Evolutionary conservation across 1,140 invertebrate genomes (phyloP).

Genomic region (Ceratosolen solmsi): DNA sequence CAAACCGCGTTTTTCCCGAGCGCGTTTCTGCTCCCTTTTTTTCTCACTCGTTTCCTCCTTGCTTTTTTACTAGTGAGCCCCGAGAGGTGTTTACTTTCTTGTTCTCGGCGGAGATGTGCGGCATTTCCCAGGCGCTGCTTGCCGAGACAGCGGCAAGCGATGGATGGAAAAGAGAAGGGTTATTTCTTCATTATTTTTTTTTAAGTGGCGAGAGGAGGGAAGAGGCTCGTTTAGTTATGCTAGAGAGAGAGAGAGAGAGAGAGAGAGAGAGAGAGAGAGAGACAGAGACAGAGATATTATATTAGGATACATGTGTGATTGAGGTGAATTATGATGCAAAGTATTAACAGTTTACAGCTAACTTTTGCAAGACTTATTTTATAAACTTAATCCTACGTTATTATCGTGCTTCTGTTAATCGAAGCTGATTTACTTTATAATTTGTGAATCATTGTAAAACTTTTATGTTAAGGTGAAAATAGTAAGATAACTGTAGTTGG

Average conservation of each 20-base stretch:
- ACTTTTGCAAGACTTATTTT: not conserved
- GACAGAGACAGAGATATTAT: not conserved
- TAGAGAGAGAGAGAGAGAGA: not conserved
- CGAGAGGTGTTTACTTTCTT: constrained; percentile 40
- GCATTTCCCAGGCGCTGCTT: not conserved
- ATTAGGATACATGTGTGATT: not conserved
- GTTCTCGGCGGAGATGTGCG: constrained; percentile 5
- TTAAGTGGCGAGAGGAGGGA: too few relatives aligned
- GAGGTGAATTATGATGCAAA: not conserved
- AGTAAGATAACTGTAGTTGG: too few relatives aligned
- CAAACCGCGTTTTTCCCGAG: constrained; percentile 23
- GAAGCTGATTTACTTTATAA: not conserved
- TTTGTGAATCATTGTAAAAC: not conserved
- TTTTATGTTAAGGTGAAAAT: not conserved
- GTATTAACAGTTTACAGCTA: not conserved
- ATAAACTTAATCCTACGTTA: not conserved
- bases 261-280: not conserved
- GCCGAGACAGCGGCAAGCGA: not conserved
- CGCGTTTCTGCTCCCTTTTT: not conserved
- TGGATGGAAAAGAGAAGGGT: not conserved
- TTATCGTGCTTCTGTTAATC: not conserved
- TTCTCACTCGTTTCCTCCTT: not conserved
- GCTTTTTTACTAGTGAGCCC: not conserved
- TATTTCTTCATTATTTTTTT: not conserved
- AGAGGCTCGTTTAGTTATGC: not conserved